Conservation (phyloP, 2,113 vertebrate genomes). For the Heterotis niloticus region DNA sequence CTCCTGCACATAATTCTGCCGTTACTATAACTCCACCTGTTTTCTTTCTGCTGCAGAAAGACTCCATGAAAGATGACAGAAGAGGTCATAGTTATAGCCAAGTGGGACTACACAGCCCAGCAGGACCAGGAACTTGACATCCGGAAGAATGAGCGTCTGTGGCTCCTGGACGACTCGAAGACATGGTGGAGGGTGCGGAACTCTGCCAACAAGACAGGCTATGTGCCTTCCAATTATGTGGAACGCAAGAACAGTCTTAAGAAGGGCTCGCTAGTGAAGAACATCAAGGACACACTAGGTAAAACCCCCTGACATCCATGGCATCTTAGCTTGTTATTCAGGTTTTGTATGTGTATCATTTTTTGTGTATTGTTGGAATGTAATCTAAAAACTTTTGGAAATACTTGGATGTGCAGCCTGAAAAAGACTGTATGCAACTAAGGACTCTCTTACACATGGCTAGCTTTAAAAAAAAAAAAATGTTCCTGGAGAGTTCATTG, state of each 20-base stretch:
- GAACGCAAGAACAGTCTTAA: conserved; percentile 98
- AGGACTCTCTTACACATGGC: background rate
- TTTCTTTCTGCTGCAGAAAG: conserved; percentile 66
- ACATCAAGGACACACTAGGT: conserved; percentile 96
- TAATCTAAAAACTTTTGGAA: background rate
- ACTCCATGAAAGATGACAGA: conserved; percentile 99
- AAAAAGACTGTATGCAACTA: background rate
- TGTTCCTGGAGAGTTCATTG: background rate
- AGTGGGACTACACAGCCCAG: conserved; percentile 99
- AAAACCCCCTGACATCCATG: conserved; percentile 47
- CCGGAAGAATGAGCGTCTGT: conserved; percentile 95
- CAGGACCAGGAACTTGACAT: conserved; percentile 99
- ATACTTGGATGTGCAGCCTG: background rate
- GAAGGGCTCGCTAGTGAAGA: conserved; percentile 95
- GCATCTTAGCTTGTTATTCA: no score
- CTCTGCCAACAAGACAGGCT: conserved; percentile 85
- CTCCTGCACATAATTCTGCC: no score
- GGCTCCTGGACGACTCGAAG: conserved; percentile 93
- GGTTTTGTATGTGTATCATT: no score
- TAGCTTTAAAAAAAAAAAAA: background rate
- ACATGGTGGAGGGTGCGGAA: conserved; percentile 98
- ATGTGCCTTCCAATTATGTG: conserved; percentile 96
- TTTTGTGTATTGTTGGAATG: background rate
- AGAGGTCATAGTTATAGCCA: conserved; percentile 99
- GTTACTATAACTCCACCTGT: no score